phyloP scores from a whole-genome alignment of 2,797 vertebrate genomes.

The Danio choprae region DNA sequence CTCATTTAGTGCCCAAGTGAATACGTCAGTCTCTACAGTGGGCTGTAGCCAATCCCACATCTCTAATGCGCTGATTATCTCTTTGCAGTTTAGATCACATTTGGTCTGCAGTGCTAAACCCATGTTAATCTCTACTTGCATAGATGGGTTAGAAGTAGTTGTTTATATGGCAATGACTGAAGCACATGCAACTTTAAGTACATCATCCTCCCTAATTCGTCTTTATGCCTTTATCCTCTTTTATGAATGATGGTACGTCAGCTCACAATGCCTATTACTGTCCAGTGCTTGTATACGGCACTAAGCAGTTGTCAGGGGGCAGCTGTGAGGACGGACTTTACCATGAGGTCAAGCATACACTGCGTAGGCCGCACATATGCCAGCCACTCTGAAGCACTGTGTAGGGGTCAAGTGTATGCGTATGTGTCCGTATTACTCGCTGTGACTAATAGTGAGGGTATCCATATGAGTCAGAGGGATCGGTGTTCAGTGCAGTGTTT shows the following conservation, averaged over 20 bases:
- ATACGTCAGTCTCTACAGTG: conserved; percentile 74
- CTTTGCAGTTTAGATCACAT: conserved; percentile 61
- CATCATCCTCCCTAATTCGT: conserved; percentile 61
- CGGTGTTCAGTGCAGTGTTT: conserved; percentile 73
- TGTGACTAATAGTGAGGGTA: conserved; percentile 83
- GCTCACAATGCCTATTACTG: conserved; percentile 70
- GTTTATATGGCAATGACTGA: conserved; percentile 39
- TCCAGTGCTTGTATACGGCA: conserved; percentile 72
- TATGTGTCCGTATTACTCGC: conserved; percentile 66
- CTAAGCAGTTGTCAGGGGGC: conserved; percentile 77
- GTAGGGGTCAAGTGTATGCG: conserved; percentile 28
- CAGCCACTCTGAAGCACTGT: conserved; percentile 62
- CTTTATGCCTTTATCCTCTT: conserved; percentile 66
- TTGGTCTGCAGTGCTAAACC: conserved; percentile 60
- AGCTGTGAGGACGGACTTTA: conserved; percentile 73
- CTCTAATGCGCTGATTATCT: conserved; percentile 72
- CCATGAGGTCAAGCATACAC: conserved; percentile 64
- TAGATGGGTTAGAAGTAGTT: conserved; percentile 59
- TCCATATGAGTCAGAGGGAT: conserved; percentile 81
- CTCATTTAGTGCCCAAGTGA: conserved; percentile 72
- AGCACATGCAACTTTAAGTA: conserved; percentile 52
- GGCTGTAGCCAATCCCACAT: conserved; percentile 64
- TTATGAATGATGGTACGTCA: conserved; percentile 55
- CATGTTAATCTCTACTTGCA: conserved; percentile 69
- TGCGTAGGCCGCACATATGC: conserved; percentile 70